Base-by-base conservation (phyloP, 1,140 invertebrate species). In the Chironomus striatipennis region DNA sequence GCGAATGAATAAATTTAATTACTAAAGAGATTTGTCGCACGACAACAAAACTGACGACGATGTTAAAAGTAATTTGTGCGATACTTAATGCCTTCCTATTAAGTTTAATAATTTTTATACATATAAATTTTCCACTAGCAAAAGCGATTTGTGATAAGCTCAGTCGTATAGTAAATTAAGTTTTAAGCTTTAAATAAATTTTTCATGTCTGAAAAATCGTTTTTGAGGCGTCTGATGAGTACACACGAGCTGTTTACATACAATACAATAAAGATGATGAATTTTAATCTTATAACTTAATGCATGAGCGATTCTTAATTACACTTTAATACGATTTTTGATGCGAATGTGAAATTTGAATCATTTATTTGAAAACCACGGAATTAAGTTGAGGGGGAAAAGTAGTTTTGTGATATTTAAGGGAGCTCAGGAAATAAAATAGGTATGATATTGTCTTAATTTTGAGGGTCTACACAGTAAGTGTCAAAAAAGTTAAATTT, bases 1-100 rank as follows among this genome's bases (percentile, higher is more conserved):
- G 47, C 47, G 47, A 57, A 57, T 57, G 47, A 57, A 57, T 57
- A 57, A 57, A 57, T 57, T 57, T 57, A 57, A 57, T 57, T 57
- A 57, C 12, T n/a, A 57, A 57, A 57, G n/a, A 57, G 47, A 57
- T 57, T 57, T 57, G 47, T 57, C 47, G 47, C 47, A 57, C 47
- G 47, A 57, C 47, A 57, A 57, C 47, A n/a, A 57, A 7, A n/a
- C 12, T 34, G 24, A 57, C 47, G 47, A 57, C 47, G 47, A 57
- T 34, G 24, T 34, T 34, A 34, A 34, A 57, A 57, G 47, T 57
- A 57, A 57, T 57, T 57, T 57, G 47, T 57, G 47, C 47, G 47
- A 57, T 57, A 57, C n/a, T 57, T 57, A 57, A 57, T 57, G 47
- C 47, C 47, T 57, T 57, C 47, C 47, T 57, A 57, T 57, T 57